Evolutionary conservation across 2,113 vertebrate genomes (phyloP).

Genomic region (Zosterops japonicus): DNA sequence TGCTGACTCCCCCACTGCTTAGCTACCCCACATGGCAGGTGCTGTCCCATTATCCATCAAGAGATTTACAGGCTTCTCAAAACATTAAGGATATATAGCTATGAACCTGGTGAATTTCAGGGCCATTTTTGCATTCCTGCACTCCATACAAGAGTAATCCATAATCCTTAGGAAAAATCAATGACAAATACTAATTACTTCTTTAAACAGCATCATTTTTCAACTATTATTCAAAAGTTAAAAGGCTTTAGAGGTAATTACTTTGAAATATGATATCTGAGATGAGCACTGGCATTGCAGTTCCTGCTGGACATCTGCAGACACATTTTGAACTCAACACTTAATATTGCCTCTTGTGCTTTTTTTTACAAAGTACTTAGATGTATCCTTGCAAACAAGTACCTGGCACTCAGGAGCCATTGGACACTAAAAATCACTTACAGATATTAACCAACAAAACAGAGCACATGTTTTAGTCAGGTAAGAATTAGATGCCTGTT

Average conservation of each 20-base stretch:
- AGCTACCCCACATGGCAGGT: rapidly evolving
- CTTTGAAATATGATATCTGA: not conserved
- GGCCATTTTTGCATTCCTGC: not conserved
- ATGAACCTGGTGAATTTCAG: not conserved
- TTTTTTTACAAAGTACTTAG: not conserved
- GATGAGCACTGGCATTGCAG: not conserved
- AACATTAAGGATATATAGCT: not conserved
- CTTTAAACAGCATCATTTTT: not conserved
- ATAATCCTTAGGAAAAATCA: not conserved
- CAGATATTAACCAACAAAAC: not conserved
- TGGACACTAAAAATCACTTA: not conserved
- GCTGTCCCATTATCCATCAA: not conserved
- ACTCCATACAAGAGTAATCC: not conserved
- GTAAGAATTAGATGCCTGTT: not conserved
- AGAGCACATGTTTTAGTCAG: not conserved
- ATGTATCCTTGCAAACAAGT: not conserved
- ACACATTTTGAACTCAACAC: not conserved
- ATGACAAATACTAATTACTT: slow-evolving; percentile 19
- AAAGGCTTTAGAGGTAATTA: slow-evolving; percentile 19
- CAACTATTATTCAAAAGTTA: slow-evolving; percentile 1
- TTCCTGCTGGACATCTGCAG: not conserved
- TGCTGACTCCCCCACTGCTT: rapidly evolving
- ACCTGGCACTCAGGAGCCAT: not conserved
- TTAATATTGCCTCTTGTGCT: not conserved
- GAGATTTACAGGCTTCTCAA: not conserved